Evolutionary conservation across 1,140 invertebrate genomes (phyloP), one percentile per base, ranked within the genome.

Genomic region (Nebria ingens): DNA sequence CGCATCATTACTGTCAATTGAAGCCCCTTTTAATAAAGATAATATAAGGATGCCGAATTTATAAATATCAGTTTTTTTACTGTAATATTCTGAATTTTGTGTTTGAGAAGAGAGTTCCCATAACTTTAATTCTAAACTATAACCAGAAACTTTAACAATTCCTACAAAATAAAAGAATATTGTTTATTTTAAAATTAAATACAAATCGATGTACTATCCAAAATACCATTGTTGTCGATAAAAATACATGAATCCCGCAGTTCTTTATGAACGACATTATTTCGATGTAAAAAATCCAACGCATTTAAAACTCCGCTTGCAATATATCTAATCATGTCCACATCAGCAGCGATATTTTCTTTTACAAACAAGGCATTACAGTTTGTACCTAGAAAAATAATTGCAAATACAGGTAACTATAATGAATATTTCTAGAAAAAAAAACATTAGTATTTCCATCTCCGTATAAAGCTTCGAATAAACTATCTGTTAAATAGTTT

Each of bases 201-300:
- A 34, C 20, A 21, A 55, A 45, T 40, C 19, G 13, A 22, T 21
- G 20, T 56, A 20, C 55, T 51, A 53, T 21, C 23, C 34, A 15
- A 45, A 55, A 54, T 67, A 42, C 76, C 82, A 21, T 63, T 65
- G n/a, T 73, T 71, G 61, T 81, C 78, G 57, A 86, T 76, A 62
- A 84, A 84, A 34, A 88, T 74, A 61, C 79, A 85, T 9, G 77
- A 76, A 51, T 81, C 78, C 13, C 81, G 70, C 6, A 92, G 64
- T 71, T 86, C 81, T 65, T 84, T 86, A 66, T 91, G 87, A 1
- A 87, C 83, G 6, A 91, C 80, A 62, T 84, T 84, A 64, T 89
- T 89, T 45, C 79, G 73, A 64, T 91, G 89, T 12, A 92, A 70
- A 66, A 82, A 89, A 15, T 80, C 70, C 3, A 92, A 61, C 1